Percentiles rank a stretch among this genome's conserved stretches.
These are phyloP conservation scores for Melanerpes formicivorus DNA, from an alignment of 2,113 vertebrate genomes.

Conservation along the genomic window DNA sequence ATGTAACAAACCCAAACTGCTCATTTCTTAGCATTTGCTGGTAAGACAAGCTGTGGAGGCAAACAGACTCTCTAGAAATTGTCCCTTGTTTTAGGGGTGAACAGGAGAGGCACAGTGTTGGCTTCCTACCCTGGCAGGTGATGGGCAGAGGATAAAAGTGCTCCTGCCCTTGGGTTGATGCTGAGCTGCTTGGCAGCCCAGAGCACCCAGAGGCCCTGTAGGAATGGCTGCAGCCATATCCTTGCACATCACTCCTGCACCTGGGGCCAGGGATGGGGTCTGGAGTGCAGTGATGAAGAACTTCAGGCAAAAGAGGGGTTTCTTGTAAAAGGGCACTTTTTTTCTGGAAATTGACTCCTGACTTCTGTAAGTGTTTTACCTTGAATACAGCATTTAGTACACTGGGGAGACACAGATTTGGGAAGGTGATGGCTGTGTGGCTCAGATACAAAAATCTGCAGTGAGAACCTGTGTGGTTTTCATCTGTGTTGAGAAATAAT, in stretches of 20 bases:
- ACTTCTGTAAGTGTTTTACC: not conserved
- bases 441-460: not conserved
- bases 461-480: not conserved
- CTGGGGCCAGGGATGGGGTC: not conserved
- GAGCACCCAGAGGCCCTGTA: not conserved
- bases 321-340: not conserved
- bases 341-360: not conserved
- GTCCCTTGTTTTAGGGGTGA: not conserved
- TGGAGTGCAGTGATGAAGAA: not conserved
- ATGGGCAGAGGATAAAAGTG: accelerated
- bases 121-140: not conserved
- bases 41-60: not conserved
- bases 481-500: not conserved
- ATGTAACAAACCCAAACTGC: not conserved
- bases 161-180: not conserved
- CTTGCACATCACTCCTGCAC: not conserved
- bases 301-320: not conserved
- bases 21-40: not conserved
- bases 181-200: too few species aligned
- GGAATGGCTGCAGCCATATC: not conserved
- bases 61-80: not conserved
- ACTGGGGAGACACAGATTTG: not conserved
- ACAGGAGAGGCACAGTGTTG: too few species aligned
- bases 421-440: not conserved
- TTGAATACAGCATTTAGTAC: not conserved